Conservation (phyloP, 2,113 vertebrate genomes). For the Brachyistius frenatus region DNA sequence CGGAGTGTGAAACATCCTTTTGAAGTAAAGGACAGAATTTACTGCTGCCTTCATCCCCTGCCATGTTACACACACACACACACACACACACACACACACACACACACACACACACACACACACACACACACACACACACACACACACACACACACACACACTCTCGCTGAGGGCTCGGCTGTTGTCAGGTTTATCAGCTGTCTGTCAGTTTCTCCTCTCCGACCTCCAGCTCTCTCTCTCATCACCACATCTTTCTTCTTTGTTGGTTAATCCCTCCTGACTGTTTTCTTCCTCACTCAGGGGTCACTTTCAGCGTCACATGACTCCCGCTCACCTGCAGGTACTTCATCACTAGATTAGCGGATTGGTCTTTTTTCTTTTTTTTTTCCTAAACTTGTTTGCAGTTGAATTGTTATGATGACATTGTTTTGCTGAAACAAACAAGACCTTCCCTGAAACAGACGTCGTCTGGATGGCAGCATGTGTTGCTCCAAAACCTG, state of each 20-base stretch:
- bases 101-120: conserved; percentile 15
- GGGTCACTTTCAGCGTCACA: conserved; percentile 5
- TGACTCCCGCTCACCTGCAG: neutral
- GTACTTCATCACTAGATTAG: too few species aligned
- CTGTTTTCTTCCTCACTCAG: neutral
- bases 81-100: conserved; percentile 28
- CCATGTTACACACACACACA: conserved; percentile 26
- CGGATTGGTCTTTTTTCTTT: too few species aligned
- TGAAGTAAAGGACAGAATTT: conserved; percentile 60
- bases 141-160: conserved; percentile 13
- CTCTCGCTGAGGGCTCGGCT: neutral
- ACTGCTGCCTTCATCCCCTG: conserved; percentile 59
- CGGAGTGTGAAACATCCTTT: conserved; percentile 55
- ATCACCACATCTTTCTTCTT: conserved; percentile 12
- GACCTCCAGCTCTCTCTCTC: conserved; percentile 32
- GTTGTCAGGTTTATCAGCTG: conserved; percentile 54
- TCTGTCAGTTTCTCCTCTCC: conserved; percentile 45
- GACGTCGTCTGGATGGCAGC: too few species aligned
- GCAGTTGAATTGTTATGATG: too few species aligned
- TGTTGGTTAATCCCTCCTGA: conserved; percentile 4
- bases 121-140: conserved; percentile 28
- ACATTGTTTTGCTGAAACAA: too few species aligned
- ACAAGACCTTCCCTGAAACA: too few species aligned
- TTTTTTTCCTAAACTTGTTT: too few species aligned
- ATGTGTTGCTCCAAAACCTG: too few species aligned